Base-by-base conservation (phyloP, 2,888 invertebrate species). In the Phymatocera aterrima region DNA sequence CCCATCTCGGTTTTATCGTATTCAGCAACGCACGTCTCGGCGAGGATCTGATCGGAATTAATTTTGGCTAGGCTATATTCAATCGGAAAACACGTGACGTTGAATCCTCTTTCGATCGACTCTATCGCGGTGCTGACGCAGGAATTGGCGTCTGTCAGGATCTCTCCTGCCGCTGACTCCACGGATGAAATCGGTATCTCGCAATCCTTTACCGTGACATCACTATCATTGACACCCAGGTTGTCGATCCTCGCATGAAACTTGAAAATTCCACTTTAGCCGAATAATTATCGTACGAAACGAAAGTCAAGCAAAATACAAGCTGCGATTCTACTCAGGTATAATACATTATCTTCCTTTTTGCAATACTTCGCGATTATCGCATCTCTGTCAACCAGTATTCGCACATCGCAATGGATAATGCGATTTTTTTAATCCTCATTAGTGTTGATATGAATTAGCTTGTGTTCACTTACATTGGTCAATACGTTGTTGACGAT, bases 81-180 rank as follows among this genome's bases (percentile, higher is more conserved):
- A 68, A 68, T 68, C 43, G 43, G 46, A 28, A 46, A 46, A 68
- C 46, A 68, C 68, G 43, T 68, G 40, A 46, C 68, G 68, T 72
- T 51, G 12, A 72, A 72, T 72, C 51, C 28, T 18, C 18, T 72
- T 72, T 51, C 70, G 70, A 72, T 72, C 51, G 70, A 72, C 18
- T 72, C 40, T n/a, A 51, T 34, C 28, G 70, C 34, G 15, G 31
- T 51, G 70, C 70, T 72, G 70, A 72, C 70, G 51, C 70, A 72
- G 70, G 51, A 21, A 51, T 72, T 72, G 70, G 34, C 70, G 43
- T 72, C 51, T 51, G 18, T 43, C 70, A 72, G 34, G 18, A 72
- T 72, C 21, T 72, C 51, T 15, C 51, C 70, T 51, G 70, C 70
- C 10, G 34, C 15, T 34, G 70, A 51, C 70, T 72, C 31, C 12